These are phyloP conservation scores for Amazonetta brasiliensis DNA, from an alignment of 2,797 vertebrate species.

Conservation along the genomic window DNA sequence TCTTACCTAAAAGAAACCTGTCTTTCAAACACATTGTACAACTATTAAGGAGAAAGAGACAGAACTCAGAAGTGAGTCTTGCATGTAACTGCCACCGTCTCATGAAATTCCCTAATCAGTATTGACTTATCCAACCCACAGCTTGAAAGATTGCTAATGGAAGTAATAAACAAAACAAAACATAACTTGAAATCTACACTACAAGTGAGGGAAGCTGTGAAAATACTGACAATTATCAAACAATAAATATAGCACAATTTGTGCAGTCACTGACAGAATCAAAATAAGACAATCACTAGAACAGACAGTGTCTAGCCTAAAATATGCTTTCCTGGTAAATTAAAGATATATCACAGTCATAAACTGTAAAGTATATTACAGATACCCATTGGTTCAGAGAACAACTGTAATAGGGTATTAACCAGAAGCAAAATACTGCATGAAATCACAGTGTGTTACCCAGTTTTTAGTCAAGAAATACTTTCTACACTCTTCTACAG, in stretches of 20 bases:
- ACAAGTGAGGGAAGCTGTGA: not conserved
- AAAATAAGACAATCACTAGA: not conserved
- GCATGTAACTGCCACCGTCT: not conserved
- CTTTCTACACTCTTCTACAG: not conserved
- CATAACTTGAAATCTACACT: not conserved
- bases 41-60: not conserved
- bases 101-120: not conserved
- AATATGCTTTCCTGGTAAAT: not conserved
- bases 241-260: too few relatives aligned
- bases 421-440: not conserved
- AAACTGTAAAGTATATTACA: not conserved
- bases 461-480: not conserved
- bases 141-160: not conserved
- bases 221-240: not conserved
- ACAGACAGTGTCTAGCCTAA: not conserved
- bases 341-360: not conserved
- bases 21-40: not conserved
- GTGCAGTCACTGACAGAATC: too few relatives aligned
- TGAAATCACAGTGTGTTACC: not conserved
- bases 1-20: not conserved
- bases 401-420: not conserved
- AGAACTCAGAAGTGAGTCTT: not conserved
- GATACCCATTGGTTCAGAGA: not conserved
- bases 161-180: not conserved
- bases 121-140: not conserved